These are phyloP conservation scores for Busseola fusca DNA, from an alignment of 2,888 invertebrate species.

Conservation along the genomic window DNA sequence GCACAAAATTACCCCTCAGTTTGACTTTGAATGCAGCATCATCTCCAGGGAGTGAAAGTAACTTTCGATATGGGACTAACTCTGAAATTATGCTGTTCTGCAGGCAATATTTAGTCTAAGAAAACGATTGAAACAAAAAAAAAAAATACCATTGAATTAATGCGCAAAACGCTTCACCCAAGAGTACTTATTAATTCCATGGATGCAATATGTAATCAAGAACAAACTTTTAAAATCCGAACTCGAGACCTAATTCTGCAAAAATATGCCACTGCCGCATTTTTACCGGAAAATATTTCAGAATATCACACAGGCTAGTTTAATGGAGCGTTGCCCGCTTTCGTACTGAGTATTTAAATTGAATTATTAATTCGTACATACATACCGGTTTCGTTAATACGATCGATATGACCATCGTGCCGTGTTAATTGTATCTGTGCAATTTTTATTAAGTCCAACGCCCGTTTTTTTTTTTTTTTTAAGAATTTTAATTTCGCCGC, in stretches of 20 bases:
- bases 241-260: slow-evolving; percentile 27
- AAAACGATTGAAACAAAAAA: neutral
- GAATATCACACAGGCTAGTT: slow-evolving; percentile 35
- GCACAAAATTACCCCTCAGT: no score
- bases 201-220: slow-evolving; percentile 10
- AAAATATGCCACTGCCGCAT: slow-evolving; percentile 7
- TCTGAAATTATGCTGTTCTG: neutral
- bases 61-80: no score
- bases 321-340: slow-evolving; percentile 56
- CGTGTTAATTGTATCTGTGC: slow-evolving; percentile 33
- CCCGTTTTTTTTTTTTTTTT: no score
- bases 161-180: neutral
- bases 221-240: slow-evolving; percentile 21
- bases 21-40: neutral
- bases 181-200: neutral
- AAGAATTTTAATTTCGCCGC: no score
- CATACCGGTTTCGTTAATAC: slow-evolving; percentile 52
- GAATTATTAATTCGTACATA: slow-evolving; percentile 40
- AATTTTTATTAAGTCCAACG: slow-evolving; percentile 25
- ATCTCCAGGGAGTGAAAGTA: neutral
- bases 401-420: slow-evolving; percentile 44
- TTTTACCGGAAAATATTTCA: slow-evolving; percentile 39
- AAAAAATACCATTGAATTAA: no score
- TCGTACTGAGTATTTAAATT: slow-evolving; percentile 49
- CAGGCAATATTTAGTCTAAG: neutral